Base-by-base conservation (phyloP, 2,113 vertebrate genomes). In the Rhinogobius similis region DNA sequence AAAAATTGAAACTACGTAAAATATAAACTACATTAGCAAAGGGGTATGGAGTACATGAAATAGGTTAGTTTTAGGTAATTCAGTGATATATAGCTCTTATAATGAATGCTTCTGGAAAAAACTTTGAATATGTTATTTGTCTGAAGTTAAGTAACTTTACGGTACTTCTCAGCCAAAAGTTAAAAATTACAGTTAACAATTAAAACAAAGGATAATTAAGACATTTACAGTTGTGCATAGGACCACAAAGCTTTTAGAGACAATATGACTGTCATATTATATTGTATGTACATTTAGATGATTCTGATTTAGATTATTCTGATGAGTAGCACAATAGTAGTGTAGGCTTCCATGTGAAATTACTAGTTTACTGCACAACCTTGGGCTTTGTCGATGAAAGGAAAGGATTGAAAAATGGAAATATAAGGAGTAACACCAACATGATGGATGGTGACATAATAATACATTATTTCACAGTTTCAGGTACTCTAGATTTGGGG, bases 401-500 rank as follows among this genome's bases (percentile, higher is more conserved):
- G 2, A n/a, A n/a, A 10, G 1, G 18, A 9, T 29, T 32, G 16
- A 16, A 12, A 58, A 26, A 26, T 55, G 4, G 12, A 32, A 20
- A 10, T 61, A 61, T 61, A 12, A 59, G 36, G 29, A 32, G 1
- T 29, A 6, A 48, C 39, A 2, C 2, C n/a, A 48, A 36, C 46
- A 9, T 23, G 50, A 44, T 59, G 18, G 73, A 76, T 62, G 24
- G 46, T 1, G 52, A 67, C 43, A 58, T 77, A n/a, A n/a, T n/a
- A n/a, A n/a, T 0, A 29, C 43, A 52, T 53, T 20, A 55, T 78
- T 63, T 26, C 36, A 67, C 41, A 61, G 18, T 53, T 75, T 53
- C 24, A 73, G 67, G 68, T 52, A 21, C 56, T 73, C 12, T 46
- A 65, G 70, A 65, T 23, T 26, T 68, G 10, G 66, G 52, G n/a